These are phyloP conservation scores for Tamandua tetradactyla DNA, from an alignment of 2,797 vertebrate genomes.

Conservation along the genomic window DNA sequence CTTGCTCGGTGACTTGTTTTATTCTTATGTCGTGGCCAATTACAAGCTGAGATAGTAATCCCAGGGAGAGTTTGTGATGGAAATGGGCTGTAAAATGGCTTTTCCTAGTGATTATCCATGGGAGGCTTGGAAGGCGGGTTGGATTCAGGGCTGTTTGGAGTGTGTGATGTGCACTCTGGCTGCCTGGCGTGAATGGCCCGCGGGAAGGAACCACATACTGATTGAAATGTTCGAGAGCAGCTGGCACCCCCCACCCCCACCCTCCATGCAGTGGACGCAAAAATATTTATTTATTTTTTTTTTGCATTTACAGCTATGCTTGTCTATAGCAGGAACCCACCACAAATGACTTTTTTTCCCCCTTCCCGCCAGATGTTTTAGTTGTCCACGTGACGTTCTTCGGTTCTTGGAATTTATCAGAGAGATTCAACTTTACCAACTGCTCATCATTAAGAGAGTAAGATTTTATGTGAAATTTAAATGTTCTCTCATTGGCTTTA, in stretches of 20 bases:
- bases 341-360: slow-evolving; percentile 60
- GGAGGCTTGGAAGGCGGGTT: slow-evolving; percentile 41
- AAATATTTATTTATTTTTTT: slow-evolving; percentile 63
- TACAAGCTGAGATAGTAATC: slow-evolving; percentile 78
- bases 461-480: slow-evolving; percentile 75
- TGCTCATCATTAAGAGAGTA: slow-evolving; percentile 83
- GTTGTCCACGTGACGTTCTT: slow-evolving; percentile 81
- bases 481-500: slow-evolving; percentile 52
- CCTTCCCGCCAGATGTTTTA: slow-evolving; percentile 82
- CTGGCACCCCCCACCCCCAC: slow-evolving; percentile 60
- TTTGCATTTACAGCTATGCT: slow-evolving; percentile 44
- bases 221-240: slow-evolving; percentile 58
- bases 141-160: slow-evolving; percentile 58
- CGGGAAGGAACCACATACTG: slow-evolving; percentile 33
- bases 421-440: slow-evolving; percentile 81
- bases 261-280: background rate
- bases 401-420: slow-evolving; percentile 83
- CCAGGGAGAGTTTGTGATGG: slow-evolving; percentile 69
- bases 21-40: slow-evolving; percentile 70
- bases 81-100: slow-evolving; percentile 80
- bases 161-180: background rate
- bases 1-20: slow-evolving; percentile 75
- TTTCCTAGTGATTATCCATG: slow-evolving; percentile 75
- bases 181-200: slow-evolving; percentile 34
- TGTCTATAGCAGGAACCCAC: slow-evolving; percentile 34